Evolutionary conservation across 2,888 invertebrate genomes (phyloP), one percentile per base, ranked within the genome.

Genomic region (Cryptosula pallasiana): DNA sequence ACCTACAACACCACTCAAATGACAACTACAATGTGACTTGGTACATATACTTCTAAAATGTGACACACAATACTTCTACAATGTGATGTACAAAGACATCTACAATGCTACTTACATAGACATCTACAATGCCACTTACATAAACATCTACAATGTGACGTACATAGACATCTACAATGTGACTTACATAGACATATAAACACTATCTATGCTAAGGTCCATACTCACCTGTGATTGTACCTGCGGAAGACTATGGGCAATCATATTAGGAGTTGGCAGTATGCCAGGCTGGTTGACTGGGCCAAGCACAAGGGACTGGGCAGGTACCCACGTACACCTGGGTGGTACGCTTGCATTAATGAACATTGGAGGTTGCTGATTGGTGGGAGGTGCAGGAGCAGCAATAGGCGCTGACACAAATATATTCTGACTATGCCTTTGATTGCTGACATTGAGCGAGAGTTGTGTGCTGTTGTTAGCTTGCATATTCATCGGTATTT

Each of bases 311-410:
- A 63, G 3, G n/a, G 63, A 32, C 32, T 63, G 63, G 13, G 63
- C 13, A 9, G 63, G 63, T n/a, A 63, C 32, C 63, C 63, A 63
- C 27, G 63, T 27, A 63, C 63, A 63, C 32, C 27, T 20, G n/a
- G 27, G 5, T 32, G 63, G 63, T 5, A 63, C 32, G 20, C 20
- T 45, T 5, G 63, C 34, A 34, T 63, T 63, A 13, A 63, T 63
- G 27, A 63, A 63, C 2, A 63, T 5, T 13, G 63, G 63, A 13
- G 32, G 29, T 25, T 27, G 9, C 34, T 25, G 63, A 13, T 20
- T 20, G 9, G 20, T 27, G 9, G 23, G 16, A 25, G 55, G 55
- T 34, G 63, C 32, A 29, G 63, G 32, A 27, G 34, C 5, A 25
- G 32, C 13, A 27, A 63, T 9, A 2, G 27, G 45, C 20, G 45